These are phyloP conservation scores for Alectoris magna DNA, from an alignment of 2,797 vertebrate species.

Conservation along the genomic window DNA sequence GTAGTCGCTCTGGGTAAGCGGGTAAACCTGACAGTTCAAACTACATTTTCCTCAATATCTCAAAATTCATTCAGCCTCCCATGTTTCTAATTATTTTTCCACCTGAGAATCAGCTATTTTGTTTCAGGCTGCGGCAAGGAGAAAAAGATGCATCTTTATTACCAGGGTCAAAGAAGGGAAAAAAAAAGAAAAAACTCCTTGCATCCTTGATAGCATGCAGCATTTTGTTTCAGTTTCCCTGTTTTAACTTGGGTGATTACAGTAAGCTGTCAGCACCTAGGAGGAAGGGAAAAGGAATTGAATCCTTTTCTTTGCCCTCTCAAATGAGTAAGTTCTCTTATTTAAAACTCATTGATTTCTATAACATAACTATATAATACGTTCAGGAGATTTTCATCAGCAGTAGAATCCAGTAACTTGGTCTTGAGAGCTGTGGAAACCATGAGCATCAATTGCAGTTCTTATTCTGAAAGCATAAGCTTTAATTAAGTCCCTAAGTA, in stretches of 20 bases:
- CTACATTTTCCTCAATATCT: constrained; percentile 59
- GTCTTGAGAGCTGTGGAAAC: neutral
- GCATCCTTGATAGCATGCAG: neutral
- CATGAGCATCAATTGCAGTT: neutral
- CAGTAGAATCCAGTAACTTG: neutral
- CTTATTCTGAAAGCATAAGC: constrained; percentile 2
- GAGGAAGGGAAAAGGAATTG: neutral
- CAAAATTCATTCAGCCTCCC: constrained; percentile 53
- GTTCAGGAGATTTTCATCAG: neutral
- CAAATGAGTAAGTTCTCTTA: neutral
- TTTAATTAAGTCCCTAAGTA: constrained; percentile 51
- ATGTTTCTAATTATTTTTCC: constrained; percentile 71
- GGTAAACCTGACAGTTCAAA: constrained; percentile 70
- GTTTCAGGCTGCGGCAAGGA: constrained; percentile 42
- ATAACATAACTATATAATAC: neutral
- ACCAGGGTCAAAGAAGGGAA: neutral
- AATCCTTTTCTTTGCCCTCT: neutral
- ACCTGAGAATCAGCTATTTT: constrained; percentile 58
- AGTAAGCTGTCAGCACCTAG: neutral
- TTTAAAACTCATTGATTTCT: neutral
- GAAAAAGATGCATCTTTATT: constrained; percentile 28
- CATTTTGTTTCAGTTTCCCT: neutral
- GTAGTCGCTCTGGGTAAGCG: constrained; percentile 62
- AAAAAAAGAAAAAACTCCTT: neutral
- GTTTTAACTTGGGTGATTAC: neutral